Evolutionary conservation across 1,140 invertebrate genomes (phyloP).

Genomic region (Lordiphosa mommai): DNA sequence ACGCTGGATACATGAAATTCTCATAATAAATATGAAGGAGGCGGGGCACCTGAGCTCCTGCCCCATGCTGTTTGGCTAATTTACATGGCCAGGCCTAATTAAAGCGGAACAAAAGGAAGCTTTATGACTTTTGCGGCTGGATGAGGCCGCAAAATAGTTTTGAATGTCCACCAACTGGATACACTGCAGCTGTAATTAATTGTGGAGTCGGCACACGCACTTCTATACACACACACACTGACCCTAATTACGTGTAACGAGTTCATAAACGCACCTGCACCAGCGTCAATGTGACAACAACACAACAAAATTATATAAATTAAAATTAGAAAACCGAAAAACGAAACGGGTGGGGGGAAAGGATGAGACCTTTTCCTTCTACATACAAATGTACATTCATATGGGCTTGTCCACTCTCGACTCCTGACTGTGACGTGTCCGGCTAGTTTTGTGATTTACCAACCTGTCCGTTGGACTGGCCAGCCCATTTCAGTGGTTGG

Average conservation of each 20-base stretch:
- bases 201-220: conserved; percentile 7
- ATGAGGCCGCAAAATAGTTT: conserved; percentile 47
- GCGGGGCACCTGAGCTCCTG: conserved; percentile 30
- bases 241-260: conserved; percentile 77
- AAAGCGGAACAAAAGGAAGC: conserved; percentile 46
- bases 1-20: conserved; percentile 33
- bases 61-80: conserved; percentile 32
- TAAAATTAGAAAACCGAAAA: conserved; percentile 58
- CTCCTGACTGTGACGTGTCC: conserved; percentile 1
- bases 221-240: conserved; percentile 37
- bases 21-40: conserved; percentile 59
- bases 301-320: conserved; percentile 33
- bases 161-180: conserved; percentile 52
- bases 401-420: conserved; percentile 25
- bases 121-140: conserved; percentile 55
- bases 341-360: conserved; percentile 1
- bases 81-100: conserved; percentile 61
- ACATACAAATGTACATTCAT: conserved; percentile 3
- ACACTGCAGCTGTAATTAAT: conserved; percentile 9
- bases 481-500: conserved; percentile 24
- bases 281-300: conserved; percentile 37
- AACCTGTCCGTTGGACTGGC: conserved; percentile 20
- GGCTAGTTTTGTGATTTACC: conserved; percentile 39
- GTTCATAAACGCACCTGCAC: conserved; percentile 74
- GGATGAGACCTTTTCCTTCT: background rate